Conservation (phyloP, 2,888 invertebrate genomes). For the Synanthedon tipuliformis region DNA sequence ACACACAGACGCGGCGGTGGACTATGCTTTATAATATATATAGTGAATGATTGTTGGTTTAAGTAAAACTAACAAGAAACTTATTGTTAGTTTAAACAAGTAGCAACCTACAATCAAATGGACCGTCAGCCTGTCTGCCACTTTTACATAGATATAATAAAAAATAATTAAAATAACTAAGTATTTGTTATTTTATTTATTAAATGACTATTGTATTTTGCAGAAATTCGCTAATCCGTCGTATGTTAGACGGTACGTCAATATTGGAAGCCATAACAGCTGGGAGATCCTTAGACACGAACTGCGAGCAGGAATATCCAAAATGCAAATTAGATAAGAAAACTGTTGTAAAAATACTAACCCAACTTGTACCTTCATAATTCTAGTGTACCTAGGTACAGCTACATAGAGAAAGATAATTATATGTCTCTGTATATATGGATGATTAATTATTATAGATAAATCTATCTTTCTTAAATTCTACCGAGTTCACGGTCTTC, state of each 20-base stretch:
- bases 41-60: too few species aligned
- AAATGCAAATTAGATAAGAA: slow-evolving; percentile 78
- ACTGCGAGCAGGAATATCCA: slow-evolving; percentile 70
- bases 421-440: neutral
- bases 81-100: too few species aligned
- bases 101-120: too few species aligned
- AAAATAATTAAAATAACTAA: too few species aligned
- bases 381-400: too few species aligned
- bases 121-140: too few species aligned
- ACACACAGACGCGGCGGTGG: too few species aligned
- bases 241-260: slow-evolving; percentile 78
- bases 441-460: neutral
- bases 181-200: too few species aligned
- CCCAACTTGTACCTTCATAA: slow-evolving; percentile 73
- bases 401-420: neutral
- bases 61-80: too few species aligned
- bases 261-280: slow-evolving; percentile 77
- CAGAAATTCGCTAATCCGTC: slow-evolving; percentile 77
- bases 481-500: too few species aligned
- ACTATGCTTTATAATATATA: too few species aligned
- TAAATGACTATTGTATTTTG: slow-evolving; percentile 16
- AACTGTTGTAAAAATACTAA: slow-evolving; percentile 74
- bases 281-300: slow-evolving; percentile 71
- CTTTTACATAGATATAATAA: too few species aligned
- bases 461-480: neutral